Conservation (phyloP, 2,888 invertebrate genomes). For the Philopedon plagiatum region DNA sequence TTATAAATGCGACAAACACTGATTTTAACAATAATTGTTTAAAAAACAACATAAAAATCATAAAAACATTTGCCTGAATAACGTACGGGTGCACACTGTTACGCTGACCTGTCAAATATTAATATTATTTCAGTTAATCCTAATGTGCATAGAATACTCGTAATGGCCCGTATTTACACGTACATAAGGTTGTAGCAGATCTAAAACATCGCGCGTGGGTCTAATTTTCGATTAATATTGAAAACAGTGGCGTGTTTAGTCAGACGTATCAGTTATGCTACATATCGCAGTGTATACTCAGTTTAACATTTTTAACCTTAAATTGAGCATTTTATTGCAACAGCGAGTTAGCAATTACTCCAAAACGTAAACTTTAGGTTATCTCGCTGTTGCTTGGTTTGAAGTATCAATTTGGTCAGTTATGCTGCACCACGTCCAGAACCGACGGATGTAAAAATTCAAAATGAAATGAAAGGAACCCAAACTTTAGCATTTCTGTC, state of each 20-base stretch:
- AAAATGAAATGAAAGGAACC: too few species aligned
- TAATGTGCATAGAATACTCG: neutral
- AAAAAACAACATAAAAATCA: neutral
- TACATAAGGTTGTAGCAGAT: neutral
- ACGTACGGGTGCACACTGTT: neutral
- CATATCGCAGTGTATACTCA: slow-evolving; percentile 1
- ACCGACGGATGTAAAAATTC: too few species aligned
- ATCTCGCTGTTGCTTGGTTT: too few species aligned
- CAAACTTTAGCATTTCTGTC: too few species aligned
- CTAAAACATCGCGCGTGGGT: neutral
- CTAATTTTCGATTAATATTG: neutral
- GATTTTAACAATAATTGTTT: neutral
- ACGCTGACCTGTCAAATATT: neutral
- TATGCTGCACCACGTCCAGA: too few species aligned
- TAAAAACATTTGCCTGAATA: neutral
- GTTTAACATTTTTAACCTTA: too few species aligned
- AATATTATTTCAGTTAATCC: slow-evolving; percentile 1
- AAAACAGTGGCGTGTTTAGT: neutral
- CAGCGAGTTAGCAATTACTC: too few species aligned
- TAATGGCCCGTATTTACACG: neutral
- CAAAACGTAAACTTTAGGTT: too few species aligned
- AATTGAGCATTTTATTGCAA: too few species aligned
- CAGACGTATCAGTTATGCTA: neutral
- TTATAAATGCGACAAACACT: neutral
- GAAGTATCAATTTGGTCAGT: too few species aligned